These are phyloP conservation scores for Diaphora mendica DNA, from an alignment of 2,888 invertebrate species.

Conservation along the genomic window DNA sequence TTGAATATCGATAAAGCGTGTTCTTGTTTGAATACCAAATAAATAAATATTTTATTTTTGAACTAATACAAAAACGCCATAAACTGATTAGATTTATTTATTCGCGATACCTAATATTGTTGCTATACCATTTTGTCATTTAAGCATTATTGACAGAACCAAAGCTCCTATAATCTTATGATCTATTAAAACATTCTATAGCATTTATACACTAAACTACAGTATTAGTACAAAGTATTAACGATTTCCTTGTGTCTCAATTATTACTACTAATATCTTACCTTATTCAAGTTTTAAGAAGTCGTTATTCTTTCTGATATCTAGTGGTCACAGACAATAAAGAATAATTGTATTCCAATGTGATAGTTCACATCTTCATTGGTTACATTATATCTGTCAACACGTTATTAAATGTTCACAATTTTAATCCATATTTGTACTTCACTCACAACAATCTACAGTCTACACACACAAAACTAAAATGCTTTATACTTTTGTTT, in stretches of 20 bases:
- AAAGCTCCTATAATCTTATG: background rate
- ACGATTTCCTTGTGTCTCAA: background rate
- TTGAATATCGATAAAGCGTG: background rate
- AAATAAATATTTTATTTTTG: background rate
- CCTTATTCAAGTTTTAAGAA: slow-evolving; percentile 27
- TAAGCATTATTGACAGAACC: background rate
- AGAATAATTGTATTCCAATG: slow-evolving; percentile 44
- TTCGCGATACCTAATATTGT: background rate
- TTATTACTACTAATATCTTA: slow-evolving; percentile 15
- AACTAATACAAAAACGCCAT: background rate
- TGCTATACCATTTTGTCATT: background rate
- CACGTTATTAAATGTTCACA: slow-evolving; percentile 51
- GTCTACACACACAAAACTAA: background rate
- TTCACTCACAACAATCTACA: slow-evolving; percentile 8
- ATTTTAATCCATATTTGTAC: slow-evolving; percentile 13
- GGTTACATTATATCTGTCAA: slow-evolving; percentile 70
- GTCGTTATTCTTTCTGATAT: slow-evolving; percentile 14
- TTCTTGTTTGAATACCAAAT: background rate
- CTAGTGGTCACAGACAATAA: background rate
- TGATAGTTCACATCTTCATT: slow-evolving; percentile 64
- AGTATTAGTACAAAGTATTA: background rate
- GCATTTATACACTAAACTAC: background rate
- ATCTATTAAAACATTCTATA: background rate
- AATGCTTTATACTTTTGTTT: slow-evolving; percentile 25
- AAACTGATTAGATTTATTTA: background rate